phyloP scores from a whole-genome alignment of 2,888 invertebrate species.

The Microplitis deprimator region DNA sequence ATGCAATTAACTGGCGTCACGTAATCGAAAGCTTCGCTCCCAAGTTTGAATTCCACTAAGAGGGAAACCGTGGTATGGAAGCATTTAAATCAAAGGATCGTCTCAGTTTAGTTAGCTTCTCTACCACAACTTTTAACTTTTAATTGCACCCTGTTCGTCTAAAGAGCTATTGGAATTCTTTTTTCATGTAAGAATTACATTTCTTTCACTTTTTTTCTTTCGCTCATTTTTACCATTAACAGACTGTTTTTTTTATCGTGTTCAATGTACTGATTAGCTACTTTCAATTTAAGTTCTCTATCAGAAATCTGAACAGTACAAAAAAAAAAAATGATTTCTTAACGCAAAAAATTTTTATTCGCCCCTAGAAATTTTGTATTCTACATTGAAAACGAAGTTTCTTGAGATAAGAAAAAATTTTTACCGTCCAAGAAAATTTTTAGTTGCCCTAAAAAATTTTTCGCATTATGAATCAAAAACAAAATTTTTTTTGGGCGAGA shows the following conservation, averaged over 20 bases:
- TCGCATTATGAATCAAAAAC: too few relatives aligned
- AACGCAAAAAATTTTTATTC: too few relatives aligned
- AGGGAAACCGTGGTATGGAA: constrained; percentile 45
- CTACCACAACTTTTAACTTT: constrained; percentile 63
- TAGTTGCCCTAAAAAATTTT: too few relatives aligned
- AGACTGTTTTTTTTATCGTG: not conserved
- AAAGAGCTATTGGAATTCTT: constrained; percentile 64
- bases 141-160: constrained; percentile 67
- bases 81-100: constrained; percentile 67
- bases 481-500: too few relatives aligned
- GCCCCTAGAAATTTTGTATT: too few relatives aligned
- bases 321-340: too few relatives aligned
- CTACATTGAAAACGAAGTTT: too few relatives aligned
- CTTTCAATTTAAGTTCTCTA: not conserved
- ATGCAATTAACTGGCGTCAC: constrained; percentile 67
- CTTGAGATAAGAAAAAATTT: too few relatives aligned
- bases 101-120: constrained; percentile 62
- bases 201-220: not conserved
- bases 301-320: too few relatives aligned
- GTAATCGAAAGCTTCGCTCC: constrained; percentile 53
- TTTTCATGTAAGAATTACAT: constrained; percentile 45
- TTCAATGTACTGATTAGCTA: not conserved
- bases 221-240: not conserved
- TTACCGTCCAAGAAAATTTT: too few relatives aligned
- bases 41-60: constrained; percentile 11